Percentiles rank a stretch among this genome's conserved stretches.
Conservation (phyloP, 2,888 invertebrate species). For the Hylaea fasciaria region DNA sequence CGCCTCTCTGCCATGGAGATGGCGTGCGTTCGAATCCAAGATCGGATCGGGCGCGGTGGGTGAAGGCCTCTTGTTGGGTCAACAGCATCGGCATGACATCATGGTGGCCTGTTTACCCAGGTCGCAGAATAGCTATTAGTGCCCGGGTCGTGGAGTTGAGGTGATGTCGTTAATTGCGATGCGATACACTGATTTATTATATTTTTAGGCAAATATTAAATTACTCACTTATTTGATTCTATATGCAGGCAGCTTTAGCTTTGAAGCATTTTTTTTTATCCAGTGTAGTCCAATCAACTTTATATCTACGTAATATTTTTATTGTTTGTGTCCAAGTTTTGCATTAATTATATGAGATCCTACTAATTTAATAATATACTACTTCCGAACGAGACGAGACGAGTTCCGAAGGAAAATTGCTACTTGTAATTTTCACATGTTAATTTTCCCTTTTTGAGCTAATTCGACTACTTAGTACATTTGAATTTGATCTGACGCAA, state of each 20-base stretch:
- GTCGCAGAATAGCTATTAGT: conserved; percentile 47
- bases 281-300: not conserved
- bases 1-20: not conserved
- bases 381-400: too few relatives aligned
- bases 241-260: not conserved
- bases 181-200: conserved; percentile 51
- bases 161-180: conserved; percentile 68
- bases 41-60: conserved; percentile 35
- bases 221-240: conserved; percentile 7
- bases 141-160: conserved; percentile 67
- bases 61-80: conserved; percentile 60
- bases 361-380: too few relatives aligned
- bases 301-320: not conserved
- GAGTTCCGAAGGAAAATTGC: too few relatives aligned
- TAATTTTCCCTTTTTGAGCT: too few relatives aligned
- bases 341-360: too few relatives aligned
- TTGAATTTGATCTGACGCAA: too few relatives aligned
- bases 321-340: too few relatives aligned
- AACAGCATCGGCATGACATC: conserved; percentile 80
- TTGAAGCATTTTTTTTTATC: conserved; percentile 2
- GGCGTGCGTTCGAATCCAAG: conserved; percentile 1
- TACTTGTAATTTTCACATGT: too few relatives aligned
- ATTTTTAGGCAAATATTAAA: conserved; percentile 8
- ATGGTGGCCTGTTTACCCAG: conserved; percentile 72
- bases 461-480: too few relatives aligned